phyloP scores from a whole-genome alignment of 2,797 vertebrate species.

The Nyctibius grandis region DNA sequence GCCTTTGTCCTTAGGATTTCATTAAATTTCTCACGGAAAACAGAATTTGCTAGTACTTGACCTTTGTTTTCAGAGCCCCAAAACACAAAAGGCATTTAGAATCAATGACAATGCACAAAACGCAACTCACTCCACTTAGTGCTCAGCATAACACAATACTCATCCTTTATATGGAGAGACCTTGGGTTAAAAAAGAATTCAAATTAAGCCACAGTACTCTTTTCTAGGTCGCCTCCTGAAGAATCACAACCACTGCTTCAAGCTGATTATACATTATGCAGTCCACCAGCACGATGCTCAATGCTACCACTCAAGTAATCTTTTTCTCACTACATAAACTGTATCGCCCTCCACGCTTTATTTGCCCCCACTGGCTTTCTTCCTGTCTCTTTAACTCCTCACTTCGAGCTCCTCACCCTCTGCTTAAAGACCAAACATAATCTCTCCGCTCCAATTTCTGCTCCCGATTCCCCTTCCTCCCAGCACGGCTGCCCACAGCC shows the following conservation, averaged over 20 bases:
- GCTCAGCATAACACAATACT: not conserved
- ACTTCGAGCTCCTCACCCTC: not conserved
- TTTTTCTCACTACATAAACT: not conserved
- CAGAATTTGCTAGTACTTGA: constrained; percentile 60
- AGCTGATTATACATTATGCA: not conserved
- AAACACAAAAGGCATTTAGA: constrained; percentile 65
- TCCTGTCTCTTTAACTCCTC: not conserved
- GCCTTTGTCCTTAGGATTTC: constrained; percentile 62
- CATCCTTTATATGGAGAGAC: not conserved
- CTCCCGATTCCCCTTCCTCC: constrained; percentile 25
- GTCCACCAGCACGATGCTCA: not conserved
- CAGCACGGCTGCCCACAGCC: not conserved
- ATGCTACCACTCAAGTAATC: not conserved
- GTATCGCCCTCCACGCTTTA: not conserved
- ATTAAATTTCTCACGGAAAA: constrained; percentile 56
- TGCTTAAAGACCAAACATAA: not conserved
- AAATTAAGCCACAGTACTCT: not conserved
- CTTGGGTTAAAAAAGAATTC: constrained; percentile 21
- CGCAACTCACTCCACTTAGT: not conserved
- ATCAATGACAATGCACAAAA: constrained; percentile 54
- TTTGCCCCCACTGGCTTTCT: constrained; percentile 13
- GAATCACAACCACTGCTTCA: not conserved
- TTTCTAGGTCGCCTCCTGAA: not conserved
- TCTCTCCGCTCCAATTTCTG: not conserved
- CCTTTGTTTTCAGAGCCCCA: constrained; percentile 44